Conservation (phyloP, 2,888 invertebrate genomes). For the Axea sp. region DNA sequence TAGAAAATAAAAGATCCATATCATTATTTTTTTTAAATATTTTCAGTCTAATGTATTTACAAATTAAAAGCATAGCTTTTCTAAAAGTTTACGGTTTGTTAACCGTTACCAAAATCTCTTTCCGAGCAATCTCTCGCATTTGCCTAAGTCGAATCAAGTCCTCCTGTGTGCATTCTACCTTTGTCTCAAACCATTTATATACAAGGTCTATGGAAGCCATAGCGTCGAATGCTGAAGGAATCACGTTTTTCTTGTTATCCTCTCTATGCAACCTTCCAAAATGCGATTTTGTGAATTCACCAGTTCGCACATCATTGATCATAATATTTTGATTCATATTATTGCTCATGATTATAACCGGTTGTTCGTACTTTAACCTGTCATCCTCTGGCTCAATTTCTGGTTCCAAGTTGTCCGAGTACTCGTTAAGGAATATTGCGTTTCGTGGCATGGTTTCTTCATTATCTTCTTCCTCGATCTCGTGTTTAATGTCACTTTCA, state of each 20-base stretch:
- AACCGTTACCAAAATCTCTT: constrained; percentile 31
- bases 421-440: constrained; percentile 41
- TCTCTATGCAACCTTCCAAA: not conserved
- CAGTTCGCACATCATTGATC: constrained; percentile 5
- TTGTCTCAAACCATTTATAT: constrained; percentile 48
- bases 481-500: constrained; percentile 32
- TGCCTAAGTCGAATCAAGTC: constrained; percentile 45
- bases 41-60: too few relatives aligned
- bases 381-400: constrained; percentile 27
- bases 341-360: not conserved
- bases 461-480: constrained; percentile 33
- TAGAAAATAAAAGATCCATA: too few relatives aligned
- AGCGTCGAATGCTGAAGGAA: constrained; percentile 53
- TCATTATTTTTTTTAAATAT: too few relatives aligned
- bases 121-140: constrained; percentile 45
- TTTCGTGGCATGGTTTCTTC: constrained; percentile 25
- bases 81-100: constrained; percentile 37
- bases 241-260: constrained; percentile 4
- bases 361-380: constrained; percentile 2
- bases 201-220: constrained; percentile 43
- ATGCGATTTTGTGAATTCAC: not conserved
- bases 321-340: constrained; percentile 2
- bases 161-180: constrained; percentile 35
- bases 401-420: constrained; percentile 6
- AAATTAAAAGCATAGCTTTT: too few relatives aligned